Conservation (phyloP, 2,888 invertebrate species). For the Xestia ashworthii region DNA sequence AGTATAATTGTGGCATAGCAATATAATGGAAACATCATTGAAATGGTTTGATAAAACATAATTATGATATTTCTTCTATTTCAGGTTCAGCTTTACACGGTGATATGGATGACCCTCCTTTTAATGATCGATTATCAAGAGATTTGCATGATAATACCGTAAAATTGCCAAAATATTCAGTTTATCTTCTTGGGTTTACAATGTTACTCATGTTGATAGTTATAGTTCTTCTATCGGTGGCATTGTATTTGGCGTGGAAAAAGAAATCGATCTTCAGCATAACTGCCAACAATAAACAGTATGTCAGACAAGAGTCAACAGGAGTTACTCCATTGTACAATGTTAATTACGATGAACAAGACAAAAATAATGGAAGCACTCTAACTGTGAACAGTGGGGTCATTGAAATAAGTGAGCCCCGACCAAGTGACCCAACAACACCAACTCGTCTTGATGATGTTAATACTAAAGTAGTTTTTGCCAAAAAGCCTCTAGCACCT, state of each 20-base stretch:
- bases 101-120: background rate
- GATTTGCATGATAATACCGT: background rate
- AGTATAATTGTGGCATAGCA: no score
- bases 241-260: constrained; percentile 32
- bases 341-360: constrained; percentile 16
- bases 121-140: background rate
- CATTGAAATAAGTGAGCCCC: constrained; percentile 51
- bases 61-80: background rate
- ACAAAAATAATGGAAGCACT: constrained; percentile 57
- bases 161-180: constrained; percentile 14
- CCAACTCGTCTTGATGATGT: constrained; percentile 43
- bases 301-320: constrained; percentile 45
- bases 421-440: constrained; percentile 45
- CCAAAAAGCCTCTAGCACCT: constrained; percentile 45
- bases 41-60: background rate
- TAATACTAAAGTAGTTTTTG: constrained; percentile 34
- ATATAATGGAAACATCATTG: background rate
- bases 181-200: constrained; percentile 47
- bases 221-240: constrained; percentile 42
- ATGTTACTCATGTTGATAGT: constrained; percentile 46
- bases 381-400: constrained; percentile 58
- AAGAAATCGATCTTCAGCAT: constrained; percentile 34
- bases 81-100: constrained; percentile 20
- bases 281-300: constrained; percentile 15
- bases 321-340: constrained; percentile 27